Base-by-base conservation (phyloP, 2,113 vertebrate species). In the Podarcis muralis region DNA sequence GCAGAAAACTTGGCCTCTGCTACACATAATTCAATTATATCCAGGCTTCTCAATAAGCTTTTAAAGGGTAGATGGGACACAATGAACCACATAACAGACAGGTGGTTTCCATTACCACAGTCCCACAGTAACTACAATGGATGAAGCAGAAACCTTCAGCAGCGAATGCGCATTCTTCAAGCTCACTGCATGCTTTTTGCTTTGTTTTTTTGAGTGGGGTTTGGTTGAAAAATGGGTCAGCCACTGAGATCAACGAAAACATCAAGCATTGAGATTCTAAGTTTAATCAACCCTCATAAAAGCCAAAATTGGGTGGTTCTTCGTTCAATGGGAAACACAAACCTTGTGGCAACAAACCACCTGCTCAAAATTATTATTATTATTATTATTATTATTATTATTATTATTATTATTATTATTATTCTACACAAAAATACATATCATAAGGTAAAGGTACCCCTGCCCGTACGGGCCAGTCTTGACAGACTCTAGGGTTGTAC, bases 321-420 rank as follows among this genome's bases (percentile, higher is more conserved):
- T 92, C 77, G 62, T 0, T 72, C 2, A 68, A 76, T 90, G 71
- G 23, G 92, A 86, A 48, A 91, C 18, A 43, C 32, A 95, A 92
- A 85, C 37, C 40, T 68, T 84, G 87, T 30, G 90, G 69, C 40
- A 79, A 92, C 92, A 94, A 94, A 92, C 92, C 91, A 90, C 57
- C n/a, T 92, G 90, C 89, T 88, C 92, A 88, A 93, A 53, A 53
- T n/a, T n/a, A n/a, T n/a, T n/a, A n/a, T n/a, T 35, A 35, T 2
- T 43, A 43, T 6, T 6, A 43, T 6, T 6, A 43, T 6, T 6
- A 43, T 6, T 6, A 43, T 1, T 48, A 48, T 11, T 11, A 43
- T 11, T 48, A 48, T 11, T 11, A 48, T 11, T 9, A 48, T 2
- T 11, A 48, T 48, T 11, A 48, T 11, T 48, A 48, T 48, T 9